Base-by-base conservation (phyloP, 2,113 vertebrate species). In the Eulemur rufifrons region DNA sequence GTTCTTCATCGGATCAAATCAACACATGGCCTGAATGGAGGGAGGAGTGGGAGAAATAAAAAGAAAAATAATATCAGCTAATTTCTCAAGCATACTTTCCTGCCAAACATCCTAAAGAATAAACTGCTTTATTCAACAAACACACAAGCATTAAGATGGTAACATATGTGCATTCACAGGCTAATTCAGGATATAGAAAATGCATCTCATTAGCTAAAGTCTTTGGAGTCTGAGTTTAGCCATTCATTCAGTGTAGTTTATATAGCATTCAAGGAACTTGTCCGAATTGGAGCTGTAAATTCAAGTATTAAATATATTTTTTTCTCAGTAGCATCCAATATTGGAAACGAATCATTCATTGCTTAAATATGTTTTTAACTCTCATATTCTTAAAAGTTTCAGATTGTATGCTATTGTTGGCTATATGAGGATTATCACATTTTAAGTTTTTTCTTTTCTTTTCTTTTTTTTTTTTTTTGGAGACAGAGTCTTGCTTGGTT, bases 81-180 rank as follows among this genome's bases (percentile, higher is more conserved):
- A 78, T 59, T 95, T 97, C 71, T 93, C 73, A 68, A 93, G 63
- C 37, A 80, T 23, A 45, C 63, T 97, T 94, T 82, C 54, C 83
- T 61, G 68, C 14, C 39, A 42, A 23, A 71, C 34, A 78, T 17
- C 15, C 68, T 94, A 89, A 94, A 47, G 45, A 89, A 93, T 61
- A 88, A 86, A 61, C 25, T 47, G 76, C 87, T 82, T 89, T 68
- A 84, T 84, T 96, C 71, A 85, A 77, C 37, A 82, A 61, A 87
- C 54, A 61, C 2, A 6, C 50, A 84, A 89, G 12, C 78, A 89
- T 94, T 86, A 84, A 23, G 25, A 87, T 56, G 47, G 69, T 97
- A 61, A 86, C 87, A 6, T 1, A 42, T 12, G 20, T 91, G 52
- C 54, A 87, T 95, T 87, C 74, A 87, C 69, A 90, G 92, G 88